Conservation (phyloP, 2,797 vertebrate species). For the Micropoecilia bifurca region DNA sequence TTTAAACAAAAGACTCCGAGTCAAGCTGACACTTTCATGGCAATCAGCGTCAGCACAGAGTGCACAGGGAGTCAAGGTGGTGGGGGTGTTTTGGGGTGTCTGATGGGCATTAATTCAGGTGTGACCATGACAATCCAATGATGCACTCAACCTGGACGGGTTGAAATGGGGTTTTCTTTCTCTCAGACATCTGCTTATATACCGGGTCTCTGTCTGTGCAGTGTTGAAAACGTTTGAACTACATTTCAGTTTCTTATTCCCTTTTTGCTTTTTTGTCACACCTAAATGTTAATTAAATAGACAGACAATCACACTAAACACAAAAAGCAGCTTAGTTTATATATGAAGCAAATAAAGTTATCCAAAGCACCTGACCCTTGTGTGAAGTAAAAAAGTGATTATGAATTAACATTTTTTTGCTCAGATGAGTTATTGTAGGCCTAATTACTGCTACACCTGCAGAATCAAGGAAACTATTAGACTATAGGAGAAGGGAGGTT, state of each 20-base stretch:
- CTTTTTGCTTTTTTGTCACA: background rate
- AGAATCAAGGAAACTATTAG: background rate
- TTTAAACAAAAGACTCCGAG: conserved; percentile 61
- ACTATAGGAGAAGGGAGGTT: background rate
- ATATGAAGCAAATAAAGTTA: background rate
- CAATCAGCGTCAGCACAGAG: conserved; percentile 34
- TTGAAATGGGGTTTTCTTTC: conserved; percentile 18
- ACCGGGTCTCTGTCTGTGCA: background rate
- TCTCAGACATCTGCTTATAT: conserved; percentile 17
- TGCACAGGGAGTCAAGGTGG: conserved; percentile 10
- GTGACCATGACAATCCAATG: conserved; percentile 34
- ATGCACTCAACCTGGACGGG: conserved; percentile 25
- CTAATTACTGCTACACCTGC: background rate
- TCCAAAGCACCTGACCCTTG: background rate
- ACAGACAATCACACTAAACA: background rate
- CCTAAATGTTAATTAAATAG: background rate
- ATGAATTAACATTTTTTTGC: background rate
- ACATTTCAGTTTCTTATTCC: background rate
- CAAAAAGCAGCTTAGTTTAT: background rate
- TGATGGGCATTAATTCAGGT: conserved; percentile 33
- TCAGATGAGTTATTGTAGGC: background rate
- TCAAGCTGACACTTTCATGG: conserved; percentile 58
- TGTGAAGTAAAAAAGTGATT: background rate
- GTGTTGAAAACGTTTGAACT: background rate
- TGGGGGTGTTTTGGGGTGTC: conserved; percentile 36